phyloP scores from a whole-genome alignment of 2,888 invertebrate species.

The Synergus gifuensis region DNA sequence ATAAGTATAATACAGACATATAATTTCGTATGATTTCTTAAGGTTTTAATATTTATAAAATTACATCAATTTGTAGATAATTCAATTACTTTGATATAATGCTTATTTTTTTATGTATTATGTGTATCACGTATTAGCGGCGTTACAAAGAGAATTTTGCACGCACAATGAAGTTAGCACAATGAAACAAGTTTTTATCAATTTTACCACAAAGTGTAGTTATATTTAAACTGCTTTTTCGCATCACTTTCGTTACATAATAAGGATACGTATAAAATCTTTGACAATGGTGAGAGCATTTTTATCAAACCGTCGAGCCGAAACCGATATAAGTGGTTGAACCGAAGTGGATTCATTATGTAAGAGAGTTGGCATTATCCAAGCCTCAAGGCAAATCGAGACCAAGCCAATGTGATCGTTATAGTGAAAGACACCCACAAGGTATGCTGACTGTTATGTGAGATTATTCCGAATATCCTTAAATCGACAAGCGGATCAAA shows the following conservation, averaged over 20 bases:
- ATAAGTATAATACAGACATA: too few relatives aligned
- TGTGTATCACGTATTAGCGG: background rate
- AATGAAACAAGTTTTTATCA: background rate
- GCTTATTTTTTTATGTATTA: background rate
- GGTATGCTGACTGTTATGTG: conserved; percentile 49
- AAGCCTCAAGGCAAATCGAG: conserved; percentile 64
- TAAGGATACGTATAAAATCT: conserved; percentile 54
- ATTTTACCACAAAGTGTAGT: background rate
- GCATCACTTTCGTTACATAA: conserved; percentile 32
- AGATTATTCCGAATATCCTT: conserved; percentile 42
- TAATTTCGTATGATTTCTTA: background rate
- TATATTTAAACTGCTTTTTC: background rate
- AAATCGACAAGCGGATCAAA: background rate
- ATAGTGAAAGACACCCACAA: conserved; percentile 55
- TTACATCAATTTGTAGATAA: background rate
- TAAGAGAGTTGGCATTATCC: conserved; percentile 63
- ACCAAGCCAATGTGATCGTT: conserved; percentile 50
- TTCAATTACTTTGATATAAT: background rate
- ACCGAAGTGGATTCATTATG: conserved; percentile 66
- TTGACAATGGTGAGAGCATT: conserved; percentile 54
- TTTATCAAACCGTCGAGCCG: conserved; percentile 47
- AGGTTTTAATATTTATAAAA: background rate
- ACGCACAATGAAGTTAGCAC: too few relatives aligned
- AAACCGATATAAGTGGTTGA: conserved; percentile 52
- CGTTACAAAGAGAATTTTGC: background rate